Conservation (phyloP, 2,888 invertebrate species). For the Patella depressa region DNA sequence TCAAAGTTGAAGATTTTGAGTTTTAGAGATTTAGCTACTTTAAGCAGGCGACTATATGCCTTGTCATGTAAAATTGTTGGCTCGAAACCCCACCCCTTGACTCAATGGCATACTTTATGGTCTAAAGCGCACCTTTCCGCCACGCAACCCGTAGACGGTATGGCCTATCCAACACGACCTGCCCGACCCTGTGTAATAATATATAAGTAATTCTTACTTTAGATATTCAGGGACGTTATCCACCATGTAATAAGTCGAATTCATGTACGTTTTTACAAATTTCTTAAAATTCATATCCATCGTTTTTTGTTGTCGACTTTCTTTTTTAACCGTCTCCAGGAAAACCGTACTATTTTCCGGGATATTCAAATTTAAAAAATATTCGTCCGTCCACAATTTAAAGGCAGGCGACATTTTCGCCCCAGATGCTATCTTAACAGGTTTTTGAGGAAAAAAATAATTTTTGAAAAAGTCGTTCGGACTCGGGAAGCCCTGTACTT, state of each 20-base stretch:
- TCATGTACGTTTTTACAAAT: conserved; percentile 63
- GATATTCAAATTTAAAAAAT: conserved; percentile 54
- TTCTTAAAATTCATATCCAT: conserved; percentile 57
- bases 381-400: conserved; percentile 65
- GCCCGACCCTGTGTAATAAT: too few relatives aligned
- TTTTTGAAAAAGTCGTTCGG: conserved; percentile 56
- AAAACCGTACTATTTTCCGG: conserved; percentile 47
- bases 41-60: too few relatives aligned
- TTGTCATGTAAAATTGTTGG: too few relatives aligned
- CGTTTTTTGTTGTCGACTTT: conserved; percentile 56
- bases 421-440: conserved; percentile 63
- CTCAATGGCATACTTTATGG: too few relatives aligned
- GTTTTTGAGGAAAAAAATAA: conserved; percentile 53
- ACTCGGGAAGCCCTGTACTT: conserved; percentile 44
- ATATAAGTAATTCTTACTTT: conserved; percentile 56
- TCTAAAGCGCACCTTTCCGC: too few relatives aligned
- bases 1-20: too few relatives aligned
- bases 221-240: conserved; percentile 60
- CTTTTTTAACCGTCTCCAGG: conserved; percentile 68
- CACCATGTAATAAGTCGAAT: conserved; percentile 66
- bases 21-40: too few relatives aligned
- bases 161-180: too few relatives aligned
- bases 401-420: conserved; percentile 58
- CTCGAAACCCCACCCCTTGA: too few relatives aligned
- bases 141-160: too few relatives aligned